A percentile compares a stretch with the other conserved stretches of the same genome.
Evolutionary conservation across 2,888 invertebrate species (phyloP).

Genomic region (Drosophila fulvimacula): DNA sequence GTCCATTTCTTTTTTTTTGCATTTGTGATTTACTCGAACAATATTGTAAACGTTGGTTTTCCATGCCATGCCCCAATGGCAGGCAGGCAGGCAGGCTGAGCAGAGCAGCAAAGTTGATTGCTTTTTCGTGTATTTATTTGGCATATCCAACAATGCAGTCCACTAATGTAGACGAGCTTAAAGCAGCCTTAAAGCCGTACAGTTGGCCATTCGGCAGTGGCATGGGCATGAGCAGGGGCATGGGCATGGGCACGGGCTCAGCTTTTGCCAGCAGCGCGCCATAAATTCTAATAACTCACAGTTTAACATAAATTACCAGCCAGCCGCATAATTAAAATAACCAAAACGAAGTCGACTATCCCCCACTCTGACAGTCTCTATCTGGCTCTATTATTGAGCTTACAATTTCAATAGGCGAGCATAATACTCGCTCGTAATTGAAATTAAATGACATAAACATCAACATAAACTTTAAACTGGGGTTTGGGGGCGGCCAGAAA

Average conservation of each 20-base stretch:
- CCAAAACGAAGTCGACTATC: slow-evolving; percentile 27
- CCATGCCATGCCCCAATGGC: slow-evolving; percentile 34
- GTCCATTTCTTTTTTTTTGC: slow-evolving; percentile 15
- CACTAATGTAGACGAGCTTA: slow-evolving; percentile 14
- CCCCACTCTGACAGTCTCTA: not conserved
- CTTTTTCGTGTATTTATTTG: slow-evolving; percentile 77
- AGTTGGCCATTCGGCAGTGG: slow-evolving; percentile 37
- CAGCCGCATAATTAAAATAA: slow-evolving; percentile 71
- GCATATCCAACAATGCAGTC: slow-evolving; percentile 47
- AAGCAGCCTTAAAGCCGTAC: slow-evolving; percentile 35
- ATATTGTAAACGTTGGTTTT: slow-evolving; percentile 58
- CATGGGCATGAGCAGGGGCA: slow-evolving; percentile 46
- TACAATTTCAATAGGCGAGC: slow-evolving; percentile 22
- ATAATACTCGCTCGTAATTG: slow-evolving; percentile 57
- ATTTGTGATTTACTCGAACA: slow-evolving; percentile 26
- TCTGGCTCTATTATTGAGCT: slow-evolving; percentile 41
- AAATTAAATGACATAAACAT: slow-evolving; percentile 78
- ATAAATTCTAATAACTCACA: slow-evolving; percentile 75
- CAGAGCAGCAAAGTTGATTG: slow-evolving; percentile 56
- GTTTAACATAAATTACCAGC: slow-evolving; percentile 74
- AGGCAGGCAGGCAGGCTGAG: not conserved
- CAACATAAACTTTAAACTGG: slow-evolving; percentile 69
- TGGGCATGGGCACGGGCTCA: slow-evolving; percentile 14
- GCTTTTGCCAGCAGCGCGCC: slow-evolving; percentile 52
- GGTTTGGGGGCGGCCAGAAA: slow-evolving; percentile 15